Base-by-base conservation (phyloP, 2,888 invertebrate species). In the Erebia ligea region DNA sequence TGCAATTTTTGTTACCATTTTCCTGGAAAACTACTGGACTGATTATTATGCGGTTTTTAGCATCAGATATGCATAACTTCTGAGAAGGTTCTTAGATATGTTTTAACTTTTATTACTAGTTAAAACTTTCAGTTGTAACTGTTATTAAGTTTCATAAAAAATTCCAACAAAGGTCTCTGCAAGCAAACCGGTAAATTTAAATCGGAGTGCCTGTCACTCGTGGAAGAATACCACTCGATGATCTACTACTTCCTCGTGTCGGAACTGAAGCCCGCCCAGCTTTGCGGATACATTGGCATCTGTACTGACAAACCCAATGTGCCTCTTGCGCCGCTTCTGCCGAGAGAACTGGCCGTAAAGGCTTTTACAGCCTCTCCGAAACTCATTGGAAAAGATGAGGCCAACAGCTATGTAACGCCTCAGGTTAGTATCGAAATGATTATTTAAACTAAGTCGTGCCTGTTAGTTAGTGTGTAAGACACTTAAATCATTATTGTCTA, bases 171-270 rank as follows among this genome's bases (percentile, higher is more conserved):
- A 67, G 94, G 98, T 72, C 90, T 98, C 5, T 98, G 98, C 92
- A 96, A 96, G 76, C 97, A 97, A 89, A 96, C 96, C 0, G 95
- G 95, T 72, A 92, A 94, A 11, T 97, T 97, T 87, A 94, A 95
- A 75, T 83, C 92, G 1, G 96, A 98, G 93, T 98, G 98, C 81
- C 88, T 95, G 1, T 94, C 95, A 71, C 90, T 98, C 56, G 97
- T 97, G 0, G 95, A 97, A 70, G 94, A 98, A 80, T 98, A 98
- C 87, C 97, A 97, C 82, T 93, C 95, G 0, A 83, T 94, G 21
- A 94, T 97, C 73, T 98, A 98, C 86, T 86, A 94, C 52, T 96
- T 94, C 79, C 88, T 98, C 8, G 94, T 96, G 0, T 90, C 95
- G 10, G 95, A 95, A 76, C 85, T 98, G 76, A 94, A 98, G 81